Evolutionary conservation across 92 coral and sea anemone genomes (phyloP), one percentile per base, ranked within the genome.

Genomic region (Porites evermanni): DNA sequence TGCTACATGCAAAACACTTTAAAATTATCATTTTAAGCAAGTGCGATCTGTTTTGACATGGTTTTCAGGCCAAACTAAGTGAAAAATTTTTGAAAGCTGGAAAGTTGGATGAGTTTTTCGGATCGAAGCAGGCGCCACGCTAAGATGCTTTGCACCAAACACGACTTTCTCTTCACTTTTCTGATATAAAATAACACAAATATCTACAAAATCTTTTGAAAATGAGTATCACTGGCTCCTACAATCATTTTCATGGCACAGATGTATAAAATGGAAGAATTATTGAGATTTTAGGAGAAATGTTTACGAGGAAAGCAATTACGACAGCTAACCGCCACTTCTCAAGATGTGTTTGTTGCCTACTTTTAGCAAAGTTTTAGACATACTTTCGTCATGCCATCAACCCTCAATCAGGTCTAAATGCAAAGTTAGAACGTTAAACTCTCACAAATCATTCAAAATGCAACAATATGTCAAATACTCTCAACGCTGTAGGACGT

Each of bases 271-370:
- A 76, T 52, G 67, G 53, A 12, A 60, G 29, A 85, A 76, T 53
- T 68, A 54, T 85, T 75, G 75, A 88, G 88, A 86, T 82, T 88
- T 89, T 85, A 84, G 84, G 89, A 84, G 44, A 80, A 91, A 92
- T 95, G 96, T 95, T 95, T 93, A 95, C 89, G 93, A 79, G 89
- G 75, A 87, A 81, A 95, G 98, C 93, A 88, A 93, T 95, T 95
- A 93, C 98, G 96, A 88, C 91, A 85, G 84, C 83, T 86, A 73
- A 79, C 81, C 71, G 94, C 80, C 94, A 84, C 90, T 89, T 93
- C 85, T 95, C 89, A 85, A 79, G 94, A 95, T 95, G 98, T 95
- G 98, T 95, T 95, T 95, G 98, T 95, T 95, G 95, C 82, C 84
- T 90, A 60, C 61, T 66, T 91, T 86, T 79, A 87, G 83, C 83